These are phyloP conservation scores for Meteorus sp. DNA, from an alignment of 1,140 invertebrate species.

Conservation along the genomic window DNA sequence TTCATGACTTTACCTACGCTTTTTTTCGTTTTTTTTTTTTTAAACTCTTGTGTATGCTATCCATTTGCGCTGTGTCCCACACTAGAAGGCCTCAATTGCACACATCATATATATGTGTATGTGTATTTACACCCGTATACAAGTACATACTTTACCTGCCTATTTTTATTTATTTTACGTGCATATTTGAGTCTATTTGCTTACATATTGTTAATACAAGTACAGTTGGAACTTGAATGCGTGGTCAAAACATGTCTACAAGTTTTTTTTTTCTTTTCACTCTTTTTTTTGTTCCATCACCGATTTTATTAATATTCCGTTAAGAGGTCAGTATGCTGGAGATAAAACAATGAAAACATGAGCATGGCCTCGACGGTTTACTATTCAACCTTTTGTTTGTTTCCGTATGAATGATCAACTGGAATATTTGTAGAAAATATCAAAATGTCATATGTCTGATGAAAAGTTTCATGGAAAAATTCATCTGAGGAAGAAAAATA, in stretches of 20 bases:
- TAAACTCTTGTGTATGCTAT: background rate
- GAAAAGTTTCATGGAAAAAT: too few species aligned
- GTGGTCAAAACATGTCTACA: constrained; percentile 11
- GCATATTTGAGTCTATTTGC: constrained; percentile 14
- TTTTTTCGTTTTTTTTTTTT: background rate
- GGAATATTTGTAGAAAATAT: too few species aligned
- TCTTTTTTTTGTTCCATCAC: background rate
- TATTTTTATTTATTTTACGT: background rate
- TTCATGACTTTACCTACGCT: background rate
- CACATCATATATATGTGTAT: too few species aligned
- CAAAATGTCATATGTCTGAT: too few species aligned
- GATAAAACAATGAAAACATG: too few species aligned
- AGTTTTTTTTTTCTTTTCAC: background rate
- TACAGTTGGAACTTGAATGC: background rate
- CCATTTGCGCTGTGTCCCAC: background rate
- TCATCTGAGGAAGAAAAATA: too few species aligned
- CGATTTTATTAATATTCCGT: too few species aligned
- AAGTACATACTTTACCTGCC: background rate
- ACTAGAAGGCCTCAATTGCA: background rate
- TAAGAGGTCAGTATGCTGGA: too few species aligned
- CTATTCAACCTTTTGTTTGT: too few species aligned
- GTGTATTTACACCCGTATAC: too few species aligned
- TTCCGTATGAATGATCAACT: too few species aligned
- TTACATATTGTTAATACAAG: constrained; percentile 11
- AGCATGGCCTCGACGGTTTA: too few species aligned